Conservation (phyloP, 2,797 vertebrate genomes). For the Melanotaenia nigrans region DNA sequence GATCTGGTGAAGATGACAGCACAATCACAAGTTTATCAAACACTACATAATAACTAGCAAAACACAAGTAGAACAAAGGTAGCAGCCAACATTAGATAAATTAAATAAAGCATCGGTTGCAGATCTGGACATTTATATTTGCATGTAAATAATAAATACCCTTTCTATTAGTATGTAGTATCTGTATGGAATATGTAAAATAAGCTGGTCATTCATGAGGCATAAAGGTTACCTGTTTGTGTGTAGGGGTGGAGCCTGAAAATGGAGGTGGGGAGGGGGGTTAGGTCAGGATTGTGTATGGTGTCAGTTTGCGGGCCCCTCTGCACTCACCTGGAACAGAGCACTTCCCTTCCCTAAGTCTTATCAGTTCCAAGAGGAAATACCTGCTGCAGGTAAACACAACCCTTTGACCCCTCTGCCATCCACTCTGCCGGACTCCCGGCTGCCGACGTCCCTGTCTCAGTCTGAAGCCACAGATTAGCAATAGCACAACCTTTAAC, state of each 20-base stretch:
- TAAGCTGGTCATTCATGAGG: conserved; percentile 52
- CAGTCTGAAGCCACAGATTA: conserved; percentile 64
- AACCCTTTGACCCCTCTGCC: conserved; percentile 85
- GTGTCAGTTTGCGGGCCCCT: conserved; percentile 85
- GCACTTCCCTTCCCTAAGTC: conserved; percentile 92
- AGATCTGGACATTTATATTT: not conserved
- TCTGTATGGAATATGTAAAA: not conserved
- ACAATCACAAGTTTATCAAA: not conserved
- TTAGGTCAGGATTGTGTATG: conserved; percentile 82
- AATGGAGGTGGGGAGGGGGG: conserved; percentile 37
- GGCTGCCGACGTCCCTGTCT: conserved; percentile 46
- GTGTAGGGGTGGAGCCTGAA: conserved; percentile 44
- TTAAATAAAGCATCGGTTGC: not conserved
- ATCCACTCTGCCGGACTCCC: conserved; percentile 59
- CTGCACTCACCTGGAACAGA: conserved; percentile 96
- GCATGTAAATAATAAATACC: not conserved
- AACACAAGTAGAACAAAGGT: not conserved
- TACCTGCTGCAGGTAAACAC: conserved; percentile 97
- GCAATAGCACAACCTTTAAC: conserved; percentile 22
- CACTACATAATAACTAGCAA: not conserved
- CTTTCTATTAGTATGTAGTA: not conserved
- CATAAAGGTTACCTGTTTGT: conserved; percentile 58
- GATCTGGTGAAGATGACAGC: not conserved
- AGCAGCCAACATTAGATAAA: not conserved
- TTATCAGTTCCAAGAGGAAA: conserved; percentile 97